These are phyloP conservation scores for Silurus lanzhouensis DNA, from an alignment of 2,797 vertebrate species.

Conservation along the genomic window DNA sequence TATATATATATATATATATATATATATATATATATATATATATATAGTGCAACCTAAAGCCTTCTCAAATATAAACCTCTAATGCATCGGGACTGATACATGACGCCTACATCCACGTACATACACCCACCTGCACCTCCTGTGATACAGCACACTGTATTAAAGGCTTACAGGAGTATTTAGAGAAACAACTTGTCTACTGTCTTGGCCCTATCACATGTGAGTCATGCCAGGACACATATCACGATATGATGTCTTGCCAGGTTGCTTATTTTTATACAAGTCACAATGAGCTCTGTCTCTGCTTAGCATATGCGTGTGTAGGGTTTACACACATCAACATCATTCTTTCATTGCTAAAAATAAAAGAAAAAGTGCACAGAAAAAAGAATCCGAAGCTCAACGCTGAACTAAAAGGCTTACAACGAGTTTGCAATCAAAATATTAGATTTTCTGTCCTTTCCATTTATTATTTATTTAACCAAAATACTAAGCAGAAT, in stretches of 20 bases:
- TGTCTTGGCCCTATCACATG: conserved; percentile 27
- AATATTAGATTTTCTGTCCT: too few species aligned
- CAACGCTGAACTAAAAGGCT: too few species aligned
- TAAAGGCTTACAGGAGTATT: conserved; percentile 7
- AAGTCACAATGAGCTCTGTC: conserved; percentile 37
- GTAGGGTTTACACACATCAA: conserved; percentile 29
- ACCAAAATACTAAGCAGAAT: too few species aligned
- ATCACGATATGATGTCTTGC: conserved; percentile 25
- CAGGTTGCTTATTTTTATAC: conserved; percentile 51
- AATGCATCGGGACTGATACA: not conserved
- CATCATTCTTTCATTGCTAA: conserved; percentile 18
- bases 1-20: too few species aligned
- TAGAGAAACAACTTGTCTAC: conserved; percentile 39
- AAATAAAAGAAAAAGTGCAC: conserved; percentile 9
- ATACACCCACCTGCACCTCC: not conserved
- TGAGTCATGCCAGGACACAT: conserved; percentile 35
- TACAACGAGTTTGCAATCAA: too few species aligned
- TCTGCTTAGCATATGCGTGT: conserved; percentile 51
- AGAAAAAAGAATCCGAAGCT: not conserved
- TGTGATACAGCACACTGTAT: not conserved
- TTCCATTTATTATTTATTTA: too few species aligned
- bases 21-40: too few species aligned
- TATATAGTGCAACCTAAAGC: not conserved
- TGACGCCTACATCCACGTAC: not conserved
- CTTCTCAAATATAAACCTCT: not conserved